Percentiles rank a stretch among this genome's conserved stretches.
These are phyloP conservation scores for Drosophila greeni DNA, from an alignment of 2,888 invertebrate genomes.

Conservation along the genomic window DNA sequence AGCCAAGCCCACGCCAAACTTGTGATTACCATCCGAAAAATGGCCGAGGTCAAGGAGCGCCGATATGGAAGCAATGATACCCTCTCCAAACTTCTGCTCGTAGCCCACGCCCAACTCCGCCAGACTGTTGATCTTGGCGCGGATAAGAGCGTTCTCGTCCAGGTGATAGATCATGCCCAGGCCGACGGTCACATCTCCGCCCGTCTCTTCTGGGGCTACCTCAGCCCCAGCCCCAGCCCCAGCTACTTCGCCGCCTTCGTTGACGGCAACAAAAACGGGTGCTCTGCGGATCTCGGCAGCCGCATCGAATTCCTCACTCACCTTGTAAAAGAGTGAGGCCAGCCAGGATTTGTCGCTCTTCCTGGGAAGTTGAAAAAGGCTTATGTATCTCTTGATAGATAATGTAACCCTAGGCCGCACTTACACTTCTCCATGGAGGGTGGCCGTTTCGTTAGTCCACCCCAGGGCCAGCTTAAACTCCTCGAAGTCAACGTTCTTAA, in stretches of 20 bases:
- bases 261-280: not conserved
- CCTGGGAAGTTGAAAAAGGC: conserved; percentile 19
- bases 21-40: conserved; percentile 96
- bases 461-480: conserved; percentile 95
- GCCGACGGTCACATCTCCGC: conserved; percentile 91
- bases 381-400: not conserved
- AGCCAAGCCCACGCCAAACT: conserved; percentile 95
- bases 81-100: conserved; percentile 92
- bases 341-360: conserved; percentile 42
- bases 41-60: conserved; percentile 82
- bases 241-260: not conserved
- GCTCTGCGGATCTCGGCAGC: conserved; percentile 44
- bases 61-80: conserved; percentile 94
- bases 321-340: conserved; percentile 54
- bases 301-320: conserved; percentile 44
- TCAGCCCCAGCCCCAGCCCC: too few species aligned
- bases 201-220: conserved; percentile 88
- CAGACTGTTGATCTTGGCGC: conserved; percentile 94
- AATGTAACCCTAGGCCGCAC: conserved; percentile 10
- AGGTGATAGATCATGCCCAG: conserved; percentile 91
- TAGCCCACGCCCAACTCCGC: conserved; percentile 95
- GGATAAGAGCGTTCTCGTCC: conserved; percentile 88
- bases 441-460: conserved; percentile 90
- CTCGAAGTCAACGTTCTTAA: conserved; percentile 89
- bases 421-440: conserved; percentile 94